Evolutionary conservation across 2,888 invertebrate genomes (phyloP).

Genomic region (Drosophila macrospina): DNA sequence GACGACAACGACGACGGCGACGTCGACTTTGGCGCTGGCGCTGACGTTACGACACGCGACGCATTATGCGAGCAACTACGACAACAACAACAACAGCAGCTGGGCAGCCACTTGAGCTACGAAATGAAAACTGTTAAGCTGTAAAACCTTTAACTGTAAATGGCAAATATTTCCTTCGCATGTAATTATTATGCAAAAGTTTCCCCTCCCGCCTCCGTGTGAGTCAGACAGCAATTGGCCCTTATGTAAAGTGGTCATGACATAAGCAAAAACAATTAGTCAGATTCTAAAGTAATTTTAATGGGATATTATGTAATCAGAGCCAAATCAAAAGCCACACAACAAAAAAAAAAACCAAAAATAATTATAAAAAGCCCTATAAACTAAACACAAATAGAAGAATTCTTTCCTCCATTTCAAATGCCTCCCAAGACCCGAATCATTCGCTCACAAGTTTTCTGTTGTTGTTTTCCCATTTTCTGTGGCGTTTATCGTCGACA

Average conservation of each 20-base stretch:
- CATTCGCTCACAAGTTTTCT: conserved; percentile 39
- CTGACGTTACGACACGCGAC: conserved; percentile 72
- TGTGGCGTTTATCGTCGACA: conserved; percentile 52
- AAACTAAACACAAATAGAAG: conserved; percentile 27
- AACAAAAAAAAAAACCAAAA: background rate
- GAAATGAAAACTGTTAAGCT: conserved; percentile 53
- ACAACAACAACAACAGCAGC: conserved; percentile 26
- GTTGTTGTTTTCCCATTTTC: conserved; percentile 19
- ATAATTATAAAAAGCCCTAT: conserved; percentile 11
- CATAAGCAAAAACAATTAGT: conserved; percentile 48
- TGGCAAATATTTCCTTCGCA: conserved; percentile 56
- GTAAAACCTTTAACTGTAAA: conserved; percentile 60
- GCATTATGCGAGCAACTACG: conserved; percentile 65
- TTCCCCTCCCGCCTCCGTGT: background rate
- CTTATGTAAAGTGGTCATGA: conserved; percentile 37
- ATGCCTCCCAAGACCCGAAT: conserved; percentile 23
- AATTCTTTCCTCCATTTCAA: conserved; percentile 13
- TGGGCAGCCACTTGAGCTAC: conserved; percentile 20
- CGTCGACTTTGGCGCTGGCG: conserved; percentile 13
- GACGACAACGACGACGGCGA: conserved; percentile 22
- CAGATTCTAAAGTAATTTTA: conserved; percentile 44
- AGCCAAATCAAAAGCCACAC: conserved; percentile 37
- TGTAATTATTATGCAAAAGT: conserved; percentile 50
- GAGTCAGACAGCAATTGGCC: conserved; percentile 19
- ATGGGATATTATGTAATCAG: conserved; percentile 37